phyloP scores from a whole-genome alignment of 2,888 invertebrate genomes.

The Drosophila meridionalis region DNA sequence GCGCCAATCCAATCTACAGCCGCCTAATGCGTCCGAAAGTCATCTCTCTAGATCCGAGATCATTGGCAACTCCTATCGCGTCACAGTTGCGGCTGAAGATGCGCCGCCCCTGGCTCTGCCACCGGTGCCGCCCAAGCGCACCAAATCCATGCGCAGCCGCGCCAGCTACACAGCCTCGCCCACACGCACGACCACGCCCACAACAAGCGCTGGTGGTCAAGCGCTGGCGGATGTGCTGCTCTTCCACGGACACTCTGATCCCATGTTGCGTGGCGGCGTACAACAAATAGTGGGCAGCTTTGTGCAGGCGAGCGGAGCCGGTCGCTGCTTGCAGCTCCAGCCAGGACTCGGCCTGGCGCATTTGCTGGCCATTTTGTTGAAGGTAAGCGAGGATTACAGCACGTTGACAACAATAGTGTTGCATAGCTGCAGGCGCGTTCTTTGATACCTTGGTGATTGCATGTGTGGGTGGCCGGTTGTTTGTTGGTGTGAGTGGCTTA shows the following conservation, averaged over 20 bases:
- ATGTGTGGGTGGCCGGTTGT: conserved; percentile 11
- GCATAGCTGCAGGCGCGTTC: conserved; percentile 27
- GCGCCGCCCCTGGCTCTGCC: conserved; percentile 68
- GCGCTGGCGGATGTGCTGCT: conserved; percentile 82
- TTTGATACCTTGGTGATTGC: conserved; percentile 33
- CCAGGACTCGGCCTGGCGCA: conserved; percentile 75
- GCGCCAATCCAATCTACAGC: conserved; percentile 20
- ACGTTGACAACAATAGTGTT: conserved; percentile 20
- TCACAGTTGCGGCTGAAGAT: conserved; percentile 73
- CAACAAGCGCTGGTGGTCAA: conserved; percentile 36
- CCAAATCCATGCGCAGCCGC: conserved; percentile 78
- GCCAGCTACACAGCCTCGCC: conserved; percentile 3
- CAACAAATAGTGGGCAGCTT: conserved; percentile 84
- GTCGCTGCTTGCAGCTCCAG: conserved; percentile 59
- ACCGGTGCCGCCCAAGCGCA: conserved; percentile 79
- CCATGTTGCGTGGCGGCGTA: conserved; percentile 84
- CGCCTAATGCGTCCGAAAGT: conserved; percentile 36
- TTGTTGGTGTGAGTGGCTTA: conserved; percentile 25
- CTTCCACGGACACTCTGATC: conserved; percentile 84
- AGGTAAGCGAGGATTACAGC: conserved; percentile 69
- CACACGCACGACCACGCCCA: background rate
- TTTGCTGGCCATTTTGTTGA: conserved; percentile 83
- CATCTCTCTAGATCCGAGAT: conserved; percentile 83
- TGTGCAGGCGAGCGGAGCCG: conserved; percentile 73
- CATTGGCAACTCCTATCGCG: conserved; percentile 63